Evolutionary conservation across 2,888 invertebrate species (phyloP), one percentile per base, ranked within the genome.

Genomic region (Nymphalis c-album): DNA sequence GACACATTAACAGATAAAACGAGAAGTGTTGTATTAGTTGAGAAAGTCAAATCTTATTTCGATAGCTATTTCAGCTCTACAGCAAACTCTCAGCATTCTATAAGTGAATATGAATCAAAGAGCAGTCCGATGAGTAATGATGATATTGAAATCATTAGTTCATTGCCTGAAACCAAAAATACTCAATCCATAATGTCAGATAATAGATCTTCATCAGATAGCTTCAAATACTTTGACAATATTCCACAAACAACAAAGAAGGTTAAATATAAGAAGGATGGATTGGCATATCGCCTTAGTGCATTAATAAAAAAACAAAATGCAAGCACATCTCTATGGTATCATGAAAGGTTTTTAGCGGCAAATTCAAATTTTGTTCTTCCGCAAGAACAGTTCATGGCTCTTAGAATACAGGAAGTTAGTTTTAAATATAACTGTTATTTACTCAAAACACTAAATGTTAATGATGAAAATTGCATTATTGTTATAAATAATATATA

Each of bases 311-410:
- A 88, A 80, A 90, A 91, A 78, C 91, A 92, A 77, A 89, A 83
- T 65, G 85, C 90, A 0, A 86, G 82, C 70, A 70, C 90, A 63
- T 88, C 88, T 45, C 82, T 94, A 63, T 94, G 94, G 93, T 87
- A 92, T 78, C 93, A 94, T 75, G 94, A 94, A 77, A 80, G 84
- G 68, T 93, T 84, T 80, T 79, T 92, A 71, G 93, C 92, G 1
- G 84, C 80, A 72, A 86, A 85, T 76, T 87, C 91, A 13, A 87
- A 84, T 73, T 89, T 91, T 74, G 73, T 87, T 1, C 82, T 91
- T 22, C 89, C 91, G 0, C 90, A 85, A 79, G 82, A 77, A 64
- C 83, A 85, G 61, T 76, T 80, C 73, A 35, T 76, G 26, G 69
- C 79, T 20, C 89, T 87, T 71, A 77, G 78, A 66, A 84, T 91